Percentiles rank a stretch among this genome's conserved stretches.
Evolutionary conservation across 2,888 invertebrate genomes (phyloP).

Genomic region (Leucoma salicis): DNA sequence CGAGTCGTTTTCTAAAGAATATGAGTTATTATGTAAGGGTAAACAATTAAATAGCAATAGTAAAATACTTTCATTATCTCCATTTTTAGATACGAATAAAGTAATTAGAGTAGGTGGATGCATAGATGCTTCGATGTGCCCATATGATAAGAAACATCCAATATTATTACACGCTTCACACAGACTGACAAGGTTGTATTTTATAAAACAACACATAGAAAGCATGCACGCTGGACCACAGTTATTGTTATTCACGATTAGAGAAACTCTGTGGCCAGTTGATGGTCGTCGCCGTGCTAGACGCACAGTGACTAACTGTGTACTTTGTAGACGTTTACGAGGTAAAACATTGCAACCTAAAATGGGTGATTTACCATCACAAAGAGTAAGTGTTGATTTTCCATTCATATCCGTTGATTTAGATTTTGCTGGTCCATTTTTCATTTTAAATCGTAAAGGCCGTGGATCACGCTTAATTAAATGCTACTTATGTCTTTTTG

Average conservation of each 20-base stretch:
- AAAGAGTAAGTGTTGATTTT: background rate
- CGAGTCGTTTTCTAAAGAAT: too few relatives aligned
- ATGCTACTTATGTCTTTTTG: constrained; percentile 5
- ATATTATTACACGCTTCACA: too few relatives aligned
- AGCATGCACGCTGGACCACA: background rate
- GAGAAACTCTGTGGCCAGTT: background rate
- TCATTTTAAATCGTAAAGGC: constrained; percentile 1
- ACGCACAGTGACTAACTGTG: background rate
- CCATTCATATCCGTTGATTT: background rate
- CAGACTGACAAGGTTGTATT: too few relatives aligned
- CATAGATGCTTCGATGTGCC: too few relatives aligned
- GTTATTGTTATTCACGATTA: background rate
- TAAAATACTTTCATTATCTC: too few relatives aligned
- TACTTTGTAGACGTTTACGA: background rate
- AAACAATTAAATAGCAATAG: too few relatives aligned
- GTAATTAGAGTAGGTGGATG: too few relatives aligned
- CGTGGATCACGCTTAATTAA: constrained; percentile 1
- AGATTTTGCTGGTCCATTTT: constrained; percentile 8
- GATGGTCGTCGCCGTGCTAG: background rate
- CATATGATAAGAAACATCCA: too few relatives aligned
- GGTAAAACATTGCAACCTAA: background rate
- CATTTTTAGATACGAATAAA: too few relatives aligned
- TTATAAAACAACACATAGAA: too few relatives aligned
- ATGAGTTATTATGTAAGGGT: too few relatives aligned
- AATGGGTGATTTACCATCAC: constrained; percentile 3